phyloP scores from a whole-genome alignment of 2,888 invertebrate species.

The Drosophila histrio region DNA sequence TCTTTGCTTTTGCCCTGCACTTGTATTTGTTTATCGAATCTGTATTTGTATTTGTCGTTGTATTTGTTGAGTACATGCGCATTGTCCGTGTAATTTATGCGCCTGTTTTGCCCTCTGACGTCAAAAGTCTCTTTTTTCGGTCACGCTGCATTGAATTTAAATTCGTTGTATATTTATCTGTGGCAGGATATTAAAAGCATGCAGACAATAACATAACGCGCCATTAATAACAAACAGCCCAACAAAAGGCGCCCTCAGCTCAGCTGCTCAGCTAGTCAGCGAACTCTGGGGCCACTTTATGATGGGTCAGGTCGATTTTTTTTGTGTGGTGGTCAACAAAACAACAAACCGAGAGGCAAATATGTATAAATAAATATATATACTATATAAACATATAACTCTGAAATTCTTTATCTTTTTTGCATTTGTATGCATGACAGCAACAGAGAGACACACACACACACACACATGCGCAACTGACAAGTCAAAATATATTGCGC shows the following conservation, averaged over 20 bases:
- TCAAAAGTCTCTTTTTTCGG: conserved; percentile 54
- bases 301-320: conserved; percentile 65
- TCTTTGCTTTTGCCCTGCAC: conserved; percentile 22
- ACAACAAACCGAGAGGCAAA: conserved; percentile 4
- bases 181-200: conserved; percentile 43
- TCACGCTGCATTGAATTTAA: conserved; percentile 67
- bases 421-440: conserved; percentile 74
- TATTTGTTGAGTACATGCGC: conserved; percentile 42
- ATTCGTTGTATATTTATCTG: conserved; percentile 37
- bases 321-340: conserved; percentile 50
- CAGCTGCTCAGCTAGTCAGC: conserved; percentile 2
- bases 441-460: conserved; percentile 19
- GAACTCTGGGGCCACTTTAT: conserved; percentile 43
- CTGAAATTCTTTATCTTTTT: conserved; percentile 58
- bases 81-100: conserved; percentile 57
- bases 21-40: conserved; percentile 53
- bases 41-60: conserved; percentile 33
- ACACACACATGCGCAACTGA: conserved; percentile 23
- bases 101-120: conserved; percentile 51
- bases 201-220: conserved; percentile 46
- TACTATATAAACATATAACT: conserved; percentile 23
- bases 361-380: conserved; percentile 16
- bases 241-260: conserved; percentile 27
- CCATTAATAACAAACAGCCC: conserved; percentile 49
- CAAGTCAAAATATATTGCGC: conserved; percentile 70